Conservation (phyloP, 2,888 invertebrate species). For the Cantharis nigra region DNA sequence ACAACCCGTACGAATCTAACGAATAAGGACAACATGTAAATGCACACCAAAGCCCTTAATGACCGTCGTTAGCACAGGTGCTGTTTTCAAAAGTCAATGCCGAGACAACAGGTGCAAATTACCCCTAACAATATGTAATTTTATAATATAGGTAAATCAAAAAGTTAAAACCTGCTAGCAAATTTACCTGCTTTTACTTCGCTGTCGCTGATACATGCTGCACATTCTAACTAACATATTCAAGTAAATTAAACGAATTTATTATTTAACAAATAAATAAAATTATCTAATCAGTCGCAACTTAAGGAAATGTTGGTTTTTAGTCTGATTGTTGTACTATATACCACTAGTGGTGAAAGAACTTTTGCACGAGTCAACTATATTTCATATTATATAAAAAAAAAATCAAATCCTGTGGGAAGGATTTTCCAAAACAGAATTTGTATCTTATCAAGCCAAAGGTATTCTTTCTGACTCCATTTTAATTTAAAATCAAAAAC, state of each 20-base stretch:
- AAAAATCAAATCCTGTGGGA: not conserved
- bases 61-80: constrained; percentile 10
- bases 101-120: constrained; percentile 6
- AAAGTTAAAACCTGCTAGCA: not conserved
- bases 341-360: not conserved
- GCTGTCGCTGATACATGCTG: not conserved
- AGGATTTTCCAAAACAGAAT: not conserved
- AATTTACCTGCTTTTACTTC: not conserved
- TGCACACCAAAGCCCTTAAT: not conserved
- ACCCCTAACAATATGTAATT: not conserved
- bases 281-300: not conserved
- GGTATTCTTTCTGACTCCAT: not conserved
- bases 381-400: not conserved
- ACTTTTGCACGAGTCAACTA: not conserved
- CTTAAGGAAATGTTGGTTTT: not conserved
- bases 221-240: not conserved
- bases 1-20: not conserved
- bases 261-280: not conserved
- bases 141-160: not conserved
- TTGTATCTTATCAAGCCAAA: not conserved
- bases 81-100: not conserved
- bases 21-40: not conserved
- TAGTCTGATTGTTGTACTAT: not conserved
- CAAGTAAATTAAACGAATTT: not conserved
- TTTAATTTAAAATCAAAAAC: not conserved